Evolutionary conservation across 2,888 invertebrate species (phyloP), one percentile per base, ranked within the genome.

Genomic region (Minunthozetes semirufus): DNA sequence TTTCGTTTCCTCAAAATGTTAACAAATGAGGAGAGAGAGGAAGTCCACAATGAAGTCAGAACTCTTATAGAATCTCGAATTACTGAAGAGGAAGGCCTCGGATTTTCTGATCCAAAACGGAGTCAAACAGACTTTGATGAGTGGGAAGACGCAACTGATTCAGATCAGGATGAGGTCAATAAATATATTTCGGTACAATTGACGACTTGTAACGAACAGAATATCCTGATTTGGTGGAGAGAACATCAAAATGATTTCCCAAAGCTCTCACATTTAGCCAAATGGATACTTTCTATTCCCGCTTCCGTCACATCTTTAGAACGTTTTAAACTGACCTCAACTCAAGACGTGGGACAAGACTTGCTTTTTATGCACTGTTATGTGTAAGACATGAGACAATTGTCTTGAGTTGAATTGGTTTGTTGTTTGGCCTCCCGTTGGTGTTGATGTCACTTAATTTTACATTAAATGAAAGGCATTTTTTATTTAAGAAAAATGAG

Each of bases 1-100:
- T 77, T 77, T 74, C 72, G 77, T 2, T 73, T 61, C 13, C 29
- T 77, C 6, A 77, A 76, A 59, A 77, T 77, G 77, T 70, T 77
- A n/a, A 50, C 70, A 8, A 22, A 61, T 15, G 76, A 56, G 8
- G 77, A 77, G 68, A 76, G 74, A 15, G 74, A 76, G 8, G 68
- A 73, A 61, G 75, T 77, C 19, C 74, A 76, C 68, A 46, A 59
- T 19, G 74, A 76, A 46, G 77, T 77, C 13, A 38, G 76, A 38
- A 72, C 27, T 19, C 61, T 77, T 6, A 68, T 77, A 13, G 71
- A 76, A 33, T 38, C 33, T 19, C 63, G 76, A 74, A n/a, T 38
- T 9, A 5, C n/a, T 13, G 56, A 19, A 0, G 72, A 50, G 17
- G 53, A 59, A 25, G 48, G 70, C 17, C 22, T 29, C n/a, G 29